phyloP scores from a whole-genome alignment of 2,888 invertebrate genomes.

The Alloscopus bannaensis region DNA sequence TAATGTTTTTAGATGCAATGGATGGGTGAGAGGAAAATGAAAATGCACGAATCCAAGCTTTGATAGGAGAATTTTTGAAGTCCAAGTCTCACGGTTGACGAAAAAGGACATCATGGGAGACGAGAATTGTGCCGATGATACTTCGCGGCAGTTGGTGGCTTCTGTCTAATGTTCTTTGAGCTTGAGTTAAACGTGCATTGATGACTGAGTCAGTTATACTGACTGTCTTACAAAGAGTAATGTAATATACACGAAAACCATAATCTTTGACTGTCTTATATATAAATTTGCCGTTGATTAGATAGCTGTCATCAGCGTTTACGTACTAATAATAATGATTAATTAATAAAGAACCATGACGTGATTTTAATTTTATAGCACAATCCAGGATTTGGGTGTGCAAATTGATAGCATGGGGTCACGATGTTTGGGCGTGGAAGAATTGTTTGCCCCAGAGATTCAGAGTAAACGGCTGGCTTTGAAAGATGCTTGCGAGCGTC shows the following conservation, averaged over 20 bases:
- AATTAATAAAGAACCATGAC: neutral
- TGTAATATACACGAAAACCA: neutral
- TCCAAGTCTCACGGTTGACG: no score
- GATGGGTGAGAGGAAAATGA: no score
- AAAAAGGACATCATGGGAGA: slow-evolving; percentile 50
- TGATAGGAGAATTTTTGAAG: no score
- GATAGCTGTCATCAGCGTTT: neutral
- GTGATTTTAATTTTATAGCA: slow-evolving; percentile 14
- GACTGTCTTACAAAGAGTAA: no score
- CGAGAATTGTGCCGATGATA: slow-evolving; percentile 17
- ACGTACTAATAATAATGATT: neutral
- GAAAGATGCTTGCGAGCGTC: slow-evolving; percentile 63
- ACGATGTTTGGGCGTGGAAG: slow-evolving; percentile 66
- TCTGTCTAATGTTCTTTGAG: slow-evolving; percentile 52
- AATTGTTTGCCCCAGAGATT: slow-evolving; percentile 68
- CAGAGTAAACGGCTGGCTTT: slow-evolving; percentile 55
- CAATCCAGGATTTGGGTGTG: slow-evolving; percentile 53
- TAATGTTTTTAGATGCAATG: no score
- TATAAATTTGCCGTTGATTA: neutral
- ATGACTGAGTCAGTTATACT: no score
- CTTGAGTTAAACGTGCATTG: no score
- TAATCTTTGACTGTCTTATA: neutral
- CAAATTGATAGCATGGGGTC: slow-evolving; percentile 64
- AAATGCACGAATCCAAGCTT: no score
- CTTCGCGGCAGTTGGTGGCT: slow-evolving; percentile 26